Evolutionary conservation across 2,888 invertebrate genomes (phyloP).

Genomic region (Tenthredo amoena): DNA sequence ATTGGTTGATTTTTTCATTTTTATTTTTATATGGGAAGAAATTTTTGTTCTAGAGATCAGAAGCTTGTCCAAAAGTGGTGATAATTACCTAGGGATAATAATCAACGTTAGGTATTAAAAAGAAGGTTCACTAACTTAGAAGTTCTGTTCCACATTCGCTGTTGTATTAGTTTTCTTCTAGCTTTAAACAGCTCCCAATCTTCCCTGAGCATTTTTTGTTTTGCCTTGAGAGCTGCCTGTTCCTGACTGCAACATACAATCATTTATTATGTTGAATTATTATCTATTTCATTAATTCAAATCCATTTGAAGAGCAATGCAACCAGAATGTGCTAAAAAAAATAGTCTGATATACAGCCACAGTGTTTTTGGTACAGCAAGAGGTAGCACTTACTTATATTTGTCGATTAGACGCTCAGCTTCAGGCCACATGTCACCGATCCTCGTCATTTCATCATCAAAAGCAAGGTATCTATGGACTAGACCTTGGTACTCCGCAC

Average conservation of each 20-base stretch:
- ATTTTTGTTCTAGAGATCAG: neutral
- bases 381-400: slow-evolving; percentile 70
- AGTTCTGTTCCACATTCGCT: slow-evolving; percentile 62
- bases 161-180: slow-evolving; percentile 57
- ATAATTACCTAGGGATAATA: slow-evolving; percentile 19
- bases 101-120: slow-evolving; percentile 15
- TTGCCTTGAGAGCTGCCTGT: slow-evolving; percentile 68
- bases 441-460: slow-evolving; percentile 81
- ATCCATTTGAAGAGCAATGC: slow-evolving; percentile 1
- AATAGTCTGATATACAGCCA: neutral
- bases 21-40: neutral
- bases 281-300: slow-evolving; percentile 15
- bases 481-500: slow-evolving; percentile 75
- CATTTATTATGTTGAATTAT: slow-evolving; percentile 26
- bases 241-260: slow-evolving; percentile 66
- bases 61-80: neutral
- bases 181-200: slow-evolving; percentile 68
- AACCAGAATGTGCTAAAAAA: too few species aligned
- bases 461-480: slow-evolving; percentile 80
- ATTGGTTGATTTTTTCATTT: neutral
- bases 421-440: slow-evolving; percentile 81
- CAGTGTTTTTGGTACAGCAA: neutral
- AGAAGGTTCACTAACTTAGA: slow-evolving; percentile 53
- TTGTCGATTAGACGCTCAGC: slow-evolving; percentile 80
- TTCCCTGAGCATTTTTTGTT: slow-evolving; percentile 68